phyloP scores from a whole-genome alignment of 2,888 invertebrate species.

The Zaprionus bogoriensis region DNA sequence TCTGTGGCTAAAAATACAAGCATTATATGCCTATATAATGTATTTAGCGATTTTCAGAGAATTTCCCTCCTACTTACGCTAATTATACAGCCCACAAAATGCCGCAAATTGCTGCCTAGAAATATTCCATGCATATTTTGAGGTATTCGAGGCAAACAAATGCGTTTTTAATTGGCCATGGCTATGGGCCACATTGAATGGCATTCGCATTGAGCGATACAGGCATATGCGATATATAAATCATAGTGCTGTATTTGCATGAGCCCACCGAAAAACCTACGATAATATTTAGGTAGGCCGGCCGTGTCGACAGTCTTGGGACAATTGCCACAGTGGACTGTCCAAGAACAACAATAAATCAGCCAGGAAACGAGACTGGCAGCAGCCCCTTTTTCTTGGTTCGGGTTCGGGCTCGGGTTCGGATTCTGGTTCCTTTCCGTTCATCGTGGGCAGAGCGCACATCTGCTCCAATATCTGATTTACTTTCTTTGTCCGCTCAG shows the following conservation, averaged over 20 bases:
- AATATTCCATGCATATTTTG: conserved; percentile 45
- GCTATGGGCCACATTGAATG: conserved; percentile 39
- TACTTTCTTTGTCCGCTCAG: conserved; percentile 66
- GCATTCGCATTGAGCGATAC: conserved; percentile 13
- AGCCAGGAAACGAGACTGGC: conserved; percentile 30
- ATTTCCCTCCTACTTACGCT: not conserved
- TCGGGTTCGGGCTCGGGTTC: too few species aligned
- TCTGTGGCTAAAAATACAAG: not conserved
- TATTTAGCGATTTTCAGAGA: not conserved
- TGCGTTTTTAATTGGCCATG: conserved; percentile 59
- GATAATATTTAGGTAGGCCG: conserved; percentile 73
- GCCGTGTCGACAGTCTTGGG: conserved; percentile 51
- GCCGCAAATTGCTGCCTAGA: too few species aligned
- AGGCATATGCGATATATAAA: conserved; percentile 22
- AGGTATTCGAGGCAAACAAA: conserved; percentile 42
- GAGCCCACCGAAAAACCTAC: conserved; percentile 43
- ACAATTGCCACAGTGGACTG: conserved; percentile 28
- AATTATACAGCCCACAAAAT: not conserved
- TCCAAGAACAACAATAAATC: conserved; percentile 47
- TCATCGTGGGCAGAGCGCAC: conserved; percentile 44
- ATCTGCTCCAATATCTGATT: conserved; percentile 75
- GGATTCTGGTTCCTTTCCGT: conserved; percentile 3
- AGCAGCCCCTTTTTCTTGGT: conserved; percentile 15
- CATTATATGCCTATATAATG: not conserved
- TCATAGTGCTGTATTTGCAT: conserved; percentile 56